These are phyloP conservation scores for Physeter macrocephalus DNA, from an alignment of 2,113 vertebrate genomes.

Conservation along the genomic window DNA sequence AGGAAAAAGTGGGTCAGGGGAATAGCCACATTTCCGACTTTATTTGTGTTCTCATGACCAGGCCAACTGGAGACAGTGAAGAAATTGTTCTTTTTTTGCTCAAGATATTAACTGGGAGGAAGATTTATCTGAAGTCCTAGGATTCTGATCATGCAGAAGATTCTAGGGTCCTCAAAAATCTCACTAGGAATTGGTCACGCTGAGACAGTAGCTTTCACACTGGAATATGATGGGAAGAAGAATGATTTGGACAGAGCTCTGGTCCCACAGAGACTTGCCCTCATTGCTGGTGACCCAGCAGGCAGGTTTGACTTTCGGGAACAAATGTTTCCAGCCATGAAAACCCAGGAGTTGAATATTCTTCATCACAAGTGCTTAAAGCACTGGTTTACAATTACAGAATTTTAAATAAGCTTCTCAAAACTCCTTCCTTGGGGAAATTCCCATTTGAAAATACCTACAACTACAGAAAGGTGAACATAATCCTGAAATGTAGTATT, in stretches of 20 bases:
- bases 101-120: constrained; percentile 57
- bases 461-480: neutral
- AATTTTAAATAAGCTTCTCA: constrained; percentile 59
- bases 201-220: constrained; percentile 48
- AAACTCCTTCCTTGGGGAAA: constrained; percentile 43
- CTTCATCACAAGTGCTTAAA: constrained; percentile 62
- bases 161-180: constrained; percentile 64
- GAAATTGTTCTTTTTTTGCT: constrained; percentile 44
- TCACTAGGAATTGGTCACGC: constrained; percentile 64
- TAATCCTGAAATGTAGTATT: neutral
- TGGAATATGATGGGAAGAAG: neutral
- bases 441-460: constrained; percentile 46
- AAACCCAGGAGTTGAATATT: constrained; percentile 42
- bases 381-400: constrained; percentile 62
- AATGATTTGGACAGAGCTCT: constrained; percentile 49
- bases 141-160: constrained; percentile 66
- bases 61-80: constrained; percentile 47
- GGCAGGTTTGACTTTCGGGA: constrained; percentile 47
- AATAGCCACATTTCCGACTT: neutral
- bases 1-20: neutral
- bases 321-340: constrained; percentile 38
- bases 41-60: neutral
- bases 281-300: constrained; percentile 37
- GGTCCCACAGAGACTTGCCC: constrained; percentile 10
- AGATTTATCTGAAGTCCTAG: constrained; percentile 65